phyloP scores from a whole-genome alignment of 2,797 vertebrate genomes.

The Glossophaga mutica region DNA sequence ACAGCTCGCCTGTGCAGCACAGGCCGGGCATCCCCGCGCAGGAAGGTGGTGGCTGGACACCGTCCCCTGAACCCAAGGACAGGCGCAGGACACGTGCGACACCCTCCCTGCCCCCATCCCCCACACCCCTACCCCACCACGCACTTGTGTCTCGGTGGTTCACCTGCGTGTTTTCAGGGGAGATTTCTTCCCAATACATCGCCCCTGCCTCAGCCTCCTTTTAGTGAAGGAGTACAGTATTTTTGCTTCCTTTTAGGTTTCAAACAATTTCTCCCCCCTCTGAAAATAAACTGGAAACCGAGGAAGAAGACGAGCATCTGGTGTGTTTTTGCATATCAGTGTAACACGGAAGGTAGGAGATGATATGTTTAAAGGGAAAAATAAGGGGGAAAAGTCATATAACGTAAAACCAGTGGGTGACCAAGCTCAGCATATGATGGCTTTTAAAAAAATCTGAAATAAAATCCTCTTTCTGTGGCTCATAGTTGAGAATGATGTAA shows the following conservation, averaged over 20 bases:
- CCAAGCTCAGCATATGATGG: background rate
- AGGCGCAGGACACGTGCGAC: background rate
- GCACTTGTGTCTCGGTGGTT: background rate
- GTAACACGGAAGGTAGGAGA: background rate
- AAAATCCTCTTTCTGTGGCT: background rate
- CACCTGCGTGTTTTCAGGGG: background rate
- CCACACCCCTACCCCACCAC: accelerated
- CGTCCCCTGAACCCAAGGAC: background rate
- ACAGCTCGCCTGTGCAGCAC: too few relatives aligned
- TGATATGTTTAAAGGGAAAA: background rate
- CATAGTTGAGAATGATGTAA: background rate
- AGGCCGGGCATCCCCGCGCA: background rate
- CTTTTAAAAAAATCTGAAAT: background rate
- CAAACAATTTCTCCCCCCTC: background rate
- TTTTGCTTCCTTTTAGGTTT: background rate
- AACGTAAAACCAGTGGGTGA: background rate
- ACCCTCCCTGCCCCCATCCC: accelerated
- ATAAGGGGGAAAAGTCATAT: background rate
- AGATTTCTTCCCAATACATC: background rate
- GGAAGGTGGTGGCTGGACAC: too few relatives aligned
- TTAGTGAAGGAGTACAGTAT: background rate
- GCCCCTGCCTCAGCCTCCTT: background rate
- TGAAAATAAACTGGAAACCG: constrained; percentile 15
- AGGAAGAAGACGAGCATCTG: background rate
- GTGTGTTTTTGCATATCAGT: background rate